Base-by-base conservation (phyloP, 2,888 invertebrate species). In the Luperina nickerlii region DNA sequence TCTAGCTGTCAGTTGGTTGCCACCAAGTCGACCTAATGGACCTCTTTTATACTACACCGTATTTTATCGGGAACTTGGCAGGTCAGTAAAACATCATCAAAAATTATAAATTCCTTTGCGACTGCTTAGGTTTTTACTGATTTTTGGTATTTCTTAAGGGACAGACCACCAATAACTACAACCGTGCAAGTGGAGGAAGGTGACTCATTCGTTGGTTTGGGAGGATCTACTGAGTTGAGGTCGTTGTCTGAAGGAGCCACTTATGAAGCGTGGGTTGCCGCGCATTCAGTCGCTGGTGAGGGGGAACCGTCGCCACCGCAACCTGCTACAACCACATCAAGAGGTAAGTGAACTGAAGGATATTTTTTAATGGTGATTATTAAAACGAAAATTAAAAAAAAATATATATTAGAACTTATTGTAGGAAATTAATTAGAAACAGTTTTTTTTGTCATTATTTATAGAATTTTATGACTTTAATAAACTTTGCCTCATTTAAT, bases 191-290 rank as follows among this genome's bases (percentile, higher is more conserved):
- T 95, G 0, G 96, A 96, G 83, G 96, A 96, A 13, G 89, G 90
- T 0, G 95, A 96, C 20, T 90, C 91, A 11, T 92, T 94, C 6
- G 95, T 97, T 0, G 97, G 97, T 9, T 88, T 97, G 7, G 97
- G 96, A 24, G 97, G 97, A 1, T 97, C 97, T 7, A 97, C 97
- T 82, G 98, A 98, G 93, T 96, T 98, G 65, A 96, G 98, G 54
- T 97, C 98, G 66, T 95, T 98, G 80, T 97, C 97, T 73, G 98
- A 98, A 93, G 97, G 98, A 89, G 98, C 98, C 89, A 97, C 98
- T 66, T 99, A 99, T 92, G 98, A 98, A 92, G 98, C 99, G 91
- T 98, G 98, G 98, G 98, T 99, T 5, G 98, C 98, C 1, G 98
- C 98, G 0, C 98, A 98, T 85, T 99, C 99, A 0, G 97, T 97